Base-by-base conservation (phyloP, 2,113 vertebrate genomes). In the Colossoma macropomum region DNA sequence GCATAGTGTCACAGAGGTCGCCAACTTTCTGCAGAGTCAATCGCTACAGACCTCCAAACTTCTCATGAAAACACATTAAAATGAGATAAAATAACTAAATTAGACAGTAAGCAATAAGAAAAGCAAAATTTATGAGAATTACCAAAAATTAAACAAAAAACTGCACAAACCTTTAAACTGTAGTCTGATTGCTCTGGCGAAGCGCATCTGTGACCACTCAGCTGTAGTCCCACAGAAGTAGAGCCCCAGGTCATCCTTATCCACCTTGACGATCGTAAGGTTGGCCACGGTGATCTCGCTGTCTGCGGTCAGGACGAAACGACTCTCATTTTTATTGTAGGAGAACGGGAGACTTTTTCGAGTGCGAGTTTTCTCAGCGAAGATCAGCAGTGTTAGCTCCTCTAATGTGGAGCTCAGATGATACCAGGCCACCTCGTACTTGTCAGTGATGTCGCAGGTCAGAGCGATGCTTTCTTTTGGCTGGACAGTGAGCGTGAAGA, bases 181-280 rank as follows among this genome's bases (percentile, higher is more conserved):
- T 5, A 80, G 66, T 30, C 21, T 38, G 65, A 72, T 23, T 16
- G 50, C 28, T 62, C 6, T 62, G 12, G 38, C 7, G 2, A 73
- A 80, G 32, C 0, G 0, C 79, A 80, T 60, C 52, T 80, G 25
- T 48, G 68, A 23, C 38, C 54, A 1, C 0, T 62, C 27, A 48
- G 69, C 70, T 60, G 72, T 73, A 45, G 32, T 45, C 9, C 74
- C 74, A 62, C 74, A 76, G 28, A 60, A 76, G 59, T 76, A 76
- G 13, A 76, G 74, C 25, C 74, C 74, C 28, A 38, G 32, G 38
- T 76, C 74, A 0, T 30, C 30, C 11, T 12, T 13, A 12, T 6
- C 59, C 17, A 76, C 2, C 15, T 16, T 13, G 11, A 34, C 19
- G 7, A 80, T 41, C 1, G 1, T 0, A 0, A 80, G 4, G 11